Conservation (phyloP, 2,113 vertebrate species). For the Jaculus jaculus region DNA sequence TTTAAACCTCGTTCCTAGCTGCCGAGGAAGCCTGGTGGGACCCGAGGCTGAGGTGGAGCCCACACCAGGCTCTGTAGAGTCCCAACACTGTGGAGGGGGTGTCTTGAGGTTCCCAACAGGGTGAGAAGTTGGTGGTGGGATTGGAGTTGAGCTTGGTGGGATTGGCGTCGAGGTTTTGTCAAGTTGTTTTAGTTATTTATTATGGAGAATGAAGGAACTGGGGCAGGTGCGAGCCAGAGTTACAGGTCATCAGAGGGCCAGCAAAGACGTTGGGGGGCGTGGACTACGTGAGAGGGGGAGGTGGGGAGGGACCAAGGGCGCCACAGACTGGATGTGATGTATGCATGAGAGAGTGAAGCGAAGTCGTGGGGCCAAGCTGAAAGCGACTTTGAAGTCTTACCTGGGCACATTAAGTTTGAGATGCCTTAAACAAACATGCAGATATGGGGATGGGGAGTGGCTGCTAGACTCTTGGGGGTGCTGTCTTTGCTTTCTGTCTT, state of each 20-base stretch:
- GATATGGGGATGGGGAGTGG: neutral
- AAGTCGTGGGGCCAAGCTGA: neutral
- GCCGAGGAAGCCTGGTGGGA: neutral
- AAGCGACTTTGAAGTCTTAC: neutral
- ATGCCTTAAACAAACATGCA: neutral
- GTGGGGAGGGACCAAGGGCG: neutral
- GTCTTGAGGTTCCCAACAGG: neutral
- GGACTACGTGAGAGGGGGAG: neutral
- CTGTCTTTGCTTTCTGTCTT: neutral
- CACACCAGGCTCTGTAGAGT: neutral
- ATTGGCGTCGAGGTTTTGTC: neutral
- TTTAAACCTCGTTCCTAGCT: neutral
- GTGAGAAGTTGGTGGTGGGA: neutral
- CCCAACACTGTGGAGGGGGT: neutral
- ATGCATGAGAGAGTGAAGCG: accelerated
- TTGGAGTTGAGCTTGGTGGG: neutral
- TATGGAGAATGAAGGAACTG: neutral
- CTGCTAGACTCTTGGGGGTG: neutral
- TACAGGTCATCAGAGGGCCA: neutral
- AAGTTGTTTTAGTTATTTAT: neutral
- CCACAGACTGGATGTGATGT: neutral
- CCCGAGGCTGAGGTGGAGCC: neutral
- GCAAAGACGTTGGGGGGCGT: neutral
- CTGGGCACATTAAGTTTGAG: neutral
- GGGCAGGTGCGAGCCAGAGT: neutral